Base-by-base conservation (phyloP, 1,140 invertebrate genomes). In the Aphis craccivora region DNA sequence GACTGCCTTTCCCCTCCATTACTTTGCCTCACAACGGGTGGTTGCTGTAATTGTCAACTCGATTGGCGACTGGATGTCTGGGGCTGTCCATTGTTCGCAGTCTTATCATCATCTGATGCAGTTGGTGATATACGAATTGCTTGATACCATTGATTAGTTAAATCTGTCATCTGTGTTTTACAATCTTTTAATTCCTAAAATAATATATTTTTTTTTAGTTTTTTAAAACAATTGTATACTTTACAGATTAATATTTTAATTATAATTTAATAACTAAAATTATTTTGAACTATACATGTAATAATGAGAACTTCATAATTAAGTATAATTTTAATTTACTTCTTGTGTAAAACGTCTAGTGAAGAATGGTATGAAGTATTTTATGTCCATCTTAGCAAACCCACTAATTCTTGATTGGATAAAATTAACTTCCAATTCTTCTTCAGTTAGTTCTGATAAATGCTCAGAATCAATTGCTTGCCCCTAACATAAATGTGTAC, bases 61-160 rank as follows among this genome's bases (percentile, higher is more conserved):
- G 93, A 90, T 35, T 87, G 91, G 4, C 92, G 92, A 22, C 53
- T 89, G n/a, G 87, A 67, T 60, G 93, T 76, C 37, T 93, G 87
- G 8, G 86, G 35, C 18, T 89, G 86, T 93, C 67, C 86, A 76
- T 81, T 89, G n/a, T n/a, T 55, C 18, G 43, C 93, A 40, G 55
- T 88, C 25, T 94, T 94, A 94, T 97, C 97, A 86, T 97, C 96
- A 93, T 97, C 96, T 30, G 96, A 96, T 94, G 98, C 97, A 81
- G 97, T 95, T 2, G 97, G 97, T 94, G 97, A 97, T 94, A 98
- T 97, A 93, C 98, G 96, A 94, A 99, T 98, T 0, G 98, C 98
- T 95, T 99, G 98, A 95, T 99, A 99, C 98, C 98, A 99, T 95
- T 99, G 98, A 95, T 99, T 99, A 3, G 98, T 99, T 87, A 99